A percentile compares a stretch with the other conserved stretches of the same genome.
These are phyloP conservation scores for Thalassoma bifasciatum DNA, from an alignment of 2,113 vertebrate species.

Conservation along the genomic window DNA sequence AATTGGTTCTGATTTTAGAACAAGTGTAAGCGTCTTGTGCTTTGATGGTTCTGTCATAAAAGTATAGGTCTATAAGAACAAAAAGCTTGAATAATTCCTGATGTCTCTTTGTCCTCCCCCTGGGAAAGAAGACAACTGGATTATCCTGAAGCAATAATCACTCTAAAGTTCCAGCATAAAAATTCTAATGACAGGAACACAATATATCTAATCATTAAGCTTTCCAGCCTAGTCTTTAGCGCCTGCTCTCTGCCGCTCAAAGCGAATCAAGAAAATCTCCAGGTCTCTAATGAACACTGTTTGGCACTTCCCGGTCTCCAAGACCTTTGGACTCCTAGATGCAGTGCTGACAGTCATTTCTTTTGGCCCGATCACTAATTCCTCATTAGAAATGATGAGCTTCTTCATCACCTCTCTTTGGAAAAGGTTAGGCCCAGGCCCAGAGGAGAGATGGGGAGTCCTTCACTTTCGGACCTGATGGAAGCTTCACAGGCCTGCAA, in stretches of 20 bases:
- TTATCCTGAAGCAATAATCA: constrained; percentile 60
- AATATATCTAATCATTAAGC: constrained; percentile 49
- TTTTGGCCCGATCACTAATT: constrained; percentile 77
- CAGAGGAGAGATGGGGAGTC: constrained; percentile 74
- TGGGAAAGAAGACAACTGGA: constrained; percentile 42
- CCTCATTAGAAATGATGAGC: constrained; percentile 87
- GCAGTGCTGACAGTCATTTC: constrained; percentile 75
- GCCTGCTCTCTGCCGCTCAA: constrained; percentile 42
- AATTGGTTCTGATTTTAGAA: constrained; percentile 63
- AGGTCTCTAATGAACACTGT: constrained; percentile 61
- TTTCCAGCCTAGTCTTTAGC: constrained; percentile 45
- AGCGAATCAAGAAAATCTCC: constrained; percentile 60
- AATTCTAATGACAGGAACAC: constrained; percentile 35
- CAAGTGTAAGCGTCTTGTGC: constrained; percentile 19
- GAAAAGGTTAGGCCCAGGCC: constrained; percentile 81
- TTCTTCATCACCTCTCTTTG: constrained; percentile 83
- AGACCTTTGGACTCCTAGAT: constrained; percentile 66
- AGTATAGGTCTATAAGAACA: constrained; percentile 39
- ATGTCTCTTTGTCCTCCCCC: constrained; percentile 46
- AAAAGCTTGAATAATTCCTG: constrained; percentile 30
- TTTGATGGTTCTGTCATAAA: constrained; percentile 49
- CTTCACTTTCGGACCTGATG: constrained; percentile 73
- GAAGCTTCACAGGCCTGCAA: constrained; percentile 78
- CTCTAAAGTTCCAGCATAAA: constrained; percentile 36
- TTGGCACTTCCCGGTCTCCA: constrained; percentile 62